Base-by-base conservation (phyloP, 2,113 vertebrate genomes). In the Toxotes jaculatrix region DNA sequence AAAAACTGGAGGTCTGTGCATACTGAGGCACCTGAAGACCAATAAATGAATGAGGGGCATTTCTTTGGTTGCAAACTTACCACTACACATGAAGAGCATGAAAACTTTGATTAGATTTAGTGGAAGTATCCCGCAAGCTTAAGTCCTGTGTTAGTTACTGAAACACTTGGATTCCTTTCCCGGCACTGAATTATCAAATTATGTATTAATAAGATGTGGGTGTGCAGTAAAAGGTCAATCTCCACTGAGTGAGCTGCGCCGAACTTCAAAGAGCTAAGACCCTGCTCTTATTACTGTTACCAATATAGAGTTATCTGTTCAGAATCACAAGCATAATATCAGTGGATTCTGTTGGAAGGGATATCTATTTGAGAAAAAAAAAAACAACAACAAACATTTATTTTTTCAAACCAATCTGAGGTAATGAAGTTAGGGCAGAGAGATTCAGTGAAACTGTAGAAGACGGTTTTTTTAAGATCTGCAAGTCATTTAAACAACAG, bases 211-310 rank as follows among this genome's bases (percentile, higher is more conserved):
- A 27, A 27, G 27, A 27, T 27, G 63, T 57, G 34, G 72, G n/a
- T 13, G 42, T 70, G 65, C 64, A 81, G 56, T 73, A 53, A 88
- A 75, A 83, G 34, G 38, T 79, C 82, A 66, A 66, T 70, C 70
- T 79, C 45, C 49, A 77, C 27, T 34, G 65, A 68, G 36, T 31
- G 69, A 81, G 68, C 16, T 14, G 51, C 31, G 3, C 43, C 4
- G 11, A 68, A 49, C 49, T 23, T 43, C 74, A 38, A 38, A 38
- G 57, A 79, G 62, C 63, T 31, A 56, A 79, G 62, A 74, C 27
- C 31, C 69, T 68, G 63, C 12, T 71, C 69, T 71, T 43, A 55
- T 42, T 55, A 42, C 61, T 61, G 55, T 66, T 71, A 74, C 31
- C 43, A 63, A n/a, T 53, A 45, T 45, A 38, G 4, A 73, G 34